These are phyloP conservation scores for Notarius quadriscutis DNA, from an alignment of 2,113 vertebrate genomes.

Conservation along the genomic window DNA sequence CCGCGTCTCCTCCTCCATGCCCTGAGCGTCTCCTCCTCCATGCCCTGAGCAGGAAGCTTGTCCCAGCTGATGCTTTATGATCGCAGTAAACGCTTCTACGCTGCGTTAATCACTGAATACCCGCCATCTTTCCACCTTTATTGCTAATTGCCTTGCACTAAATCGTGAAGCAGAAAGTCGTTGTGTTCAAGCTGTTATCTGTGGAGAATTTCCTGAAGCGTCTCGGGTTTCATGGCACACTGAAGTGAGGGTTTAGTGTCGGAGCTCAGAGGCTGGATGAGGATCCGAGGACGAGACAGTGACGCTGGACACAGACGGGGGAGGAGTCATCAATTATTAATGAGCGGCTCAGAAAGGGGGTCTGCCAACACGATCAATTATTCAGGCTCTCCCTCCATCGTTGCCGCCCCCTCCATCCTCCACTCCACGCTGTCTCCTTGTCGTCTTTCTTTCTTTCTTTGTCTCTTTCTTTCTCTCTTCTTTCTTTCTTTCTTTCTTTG, in stretches of 20 bases:
- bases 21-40: neutral
- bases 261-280: neutral
- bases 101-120: constrained; percentile 12
- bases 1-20: neutral
- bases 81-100: neutral
- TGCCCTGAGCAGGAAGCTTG: neutral
- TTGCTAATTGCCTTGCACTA: constrained; percentile 17
- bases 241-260: neutral
- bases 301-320: constrained; percentile 18
- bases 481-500: neutral
- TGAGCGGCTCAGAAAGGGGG: constrained; percentile 40
- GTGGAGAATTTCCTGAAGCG: neutral
- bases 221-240: neutral
- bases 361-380: constrained; percentile 57
- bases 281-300: neutral
- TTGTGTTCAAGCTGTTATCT: constrained; percentile 24
- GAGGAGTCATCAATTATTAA: constrained; percentile 59
- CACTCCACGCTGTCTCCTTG: neutral
- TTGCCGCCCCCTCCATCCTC: neutral
- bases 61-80: neutral
- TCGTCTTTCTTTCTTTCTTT: neutral
- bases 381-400: constrained; percentile 35
- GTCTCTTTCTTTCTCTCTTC: neutral
- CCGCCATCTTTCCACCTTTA: constrained; percentile 16
- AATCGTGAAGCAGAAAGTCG: constrained; percentile 27